Conservation (phyloP, 2,888 invertebrate genomes). For the Furcula furcula region DNA sequence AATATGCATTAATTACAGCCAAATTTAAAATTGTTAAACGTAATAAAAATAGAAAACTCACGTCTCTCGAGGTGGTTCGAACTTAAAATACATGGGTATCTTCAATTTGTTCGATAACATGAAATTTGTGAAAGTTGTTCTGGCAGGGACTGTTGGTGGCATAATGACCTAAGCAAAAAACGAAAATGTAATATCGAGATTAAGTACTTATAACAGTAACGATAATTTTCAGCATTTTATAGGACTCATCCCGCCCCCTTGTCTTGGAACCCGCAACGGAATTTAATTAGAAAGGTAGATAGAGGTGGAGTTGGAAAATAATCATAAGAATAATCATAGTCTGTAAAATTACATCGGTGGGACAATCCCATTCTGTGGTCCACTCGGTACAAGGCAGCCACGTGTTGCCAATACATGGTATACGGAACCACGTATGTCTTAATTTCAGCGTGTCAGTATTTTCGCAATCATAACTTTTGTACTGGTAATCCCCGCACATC, state of each 20-base stretch:
- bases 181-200: not conserved
- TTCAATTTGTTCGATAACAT: constrained; percentile 68
- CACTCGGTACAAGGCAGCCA: constrained; percentile 66
- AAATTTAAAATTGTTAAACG: not conserved
- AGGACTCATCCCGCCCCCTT: too few relatives aligned
- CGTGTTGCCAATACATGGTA: constrained; percentile 71
- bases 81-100: constrained; percentile 65
- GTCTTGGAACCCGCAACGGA: too few relatives aligned
- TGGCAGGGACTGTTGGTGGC: constrained; percentile 70
- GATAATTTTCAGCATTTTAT: not conserved
- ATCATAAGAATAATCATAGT: not conserved
- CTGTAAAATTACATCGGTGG: constrained; percentile 48
- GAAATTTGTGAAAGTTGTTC: constrained; percentile 66
- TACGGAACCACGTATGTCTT: constrained; percentile 67
- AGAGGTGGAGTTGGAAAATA: too few relatives aligned
- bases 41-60: constrained; percentile 39
- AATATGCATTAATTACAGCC: not conserved
- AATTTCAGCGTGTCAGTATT: constrained; percentile 30
- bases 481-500: constrained; percentile 67
- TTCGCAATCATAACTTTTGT: constrained; percentile 37
- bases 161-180: constrained; percentile 48
- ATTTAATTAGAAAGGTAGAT: too few relatives aligned
- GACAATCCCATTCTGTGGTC: constrained; percentile 64
- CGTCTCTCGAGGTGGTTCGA: constrained; percentile 58
- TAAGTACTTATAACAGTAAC: not conserved